These are phyloP conservation scores for Ceratitis capitata DNA, from an alignment of 1,140 invertebrate species.

Conservation along the genomic window DNA sequence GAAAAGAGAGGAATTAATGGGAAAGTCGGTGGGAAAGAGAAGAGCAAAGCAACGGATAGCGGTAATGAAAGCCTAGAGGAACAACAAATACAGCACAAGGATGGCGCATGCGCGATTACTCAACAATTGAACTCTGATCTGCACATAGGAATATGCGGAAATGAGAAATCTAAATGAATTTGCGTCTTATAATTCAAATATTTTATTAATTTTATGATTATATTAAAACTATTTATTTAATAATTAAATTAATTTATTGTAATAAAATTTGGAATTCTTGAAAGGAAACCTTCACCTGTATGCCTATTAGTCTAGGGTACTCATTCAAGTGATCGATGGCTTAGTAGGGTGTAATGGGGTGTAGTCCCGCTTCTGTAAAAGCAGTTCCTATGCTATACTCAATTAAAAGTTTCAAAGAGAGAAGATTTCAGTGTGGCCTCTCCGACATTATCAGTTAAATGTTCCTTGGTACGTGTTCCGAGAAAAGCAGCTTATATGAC, in stretches of 20 bases:
- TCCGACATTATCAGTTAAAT: no score
- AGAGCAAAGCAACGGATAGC: not conserved
- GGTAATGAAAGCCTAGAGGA: no score
- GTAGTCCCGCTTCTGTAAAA: no score
- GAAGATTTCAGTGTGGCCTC: no score
- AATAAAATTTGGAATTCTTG: not conserved
- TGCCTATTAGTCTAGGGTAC: no score
- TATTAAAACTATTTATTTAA: not conserved
- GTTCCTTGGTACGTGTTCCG: no score
- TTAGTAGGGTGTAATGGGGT: no score
- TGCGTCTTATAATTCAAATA: not conserved
- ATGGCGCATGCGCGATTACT: not conserved
- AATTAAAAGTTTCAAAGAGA: no score
- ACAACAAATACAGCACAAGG: not conserved
- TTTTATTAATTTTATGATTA: not conserved
- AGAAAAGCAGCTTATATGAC: no score
- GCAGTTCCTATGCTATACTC: no score
- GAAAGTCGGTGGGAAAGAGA: not conserved
- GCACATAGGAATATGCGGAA: not conserved
- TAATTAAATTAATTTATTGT: not conserved
- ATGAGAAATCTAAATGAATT: conserved; percentile 17
- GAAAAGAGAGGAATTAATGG: not conserved
- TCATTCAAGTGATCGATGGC: no score
- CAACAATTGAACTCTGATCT: conserved; percentile 37
- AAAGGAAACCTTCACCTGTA: no score